These are phyloP conservation scores for Scelioninae gen. 1 DNA, from an alignment of 2,888 invertebrate species.

Conservation along the genomic window DNA sequence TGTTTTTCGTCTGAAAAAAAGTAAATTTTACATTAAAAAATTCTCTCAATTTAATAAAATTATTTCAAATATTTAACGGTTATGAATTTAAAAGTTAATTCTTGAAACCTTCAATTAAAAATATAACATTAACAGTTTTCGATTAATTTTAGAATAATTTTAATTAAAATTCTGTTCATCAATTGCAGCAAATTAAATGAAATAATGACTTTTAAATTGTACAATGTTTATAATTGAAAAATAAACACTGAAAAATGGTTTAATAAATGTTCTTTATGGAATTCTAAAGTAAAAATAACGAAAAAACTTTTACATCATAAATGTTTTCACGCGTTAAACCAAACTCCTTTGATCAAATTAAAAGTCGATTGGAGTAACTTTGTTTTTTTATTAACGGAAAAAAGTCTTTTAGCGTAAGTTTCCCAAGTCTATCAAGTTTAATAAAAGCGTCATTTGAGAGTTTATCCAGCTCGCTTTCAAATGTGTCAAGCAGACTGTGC, in stretches of 20 bases:
- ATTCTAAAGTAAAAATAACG: not conserved
- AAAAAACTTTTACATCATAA: slow-evolving; percentile 13
- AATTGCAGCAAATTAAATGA: no score
- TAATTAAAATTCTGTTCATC: no score
- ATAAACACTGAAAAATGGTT: no score
- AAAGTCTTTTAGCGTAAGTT: slow-evolving; percentile 23
- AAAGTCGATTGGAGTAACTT: slow-evolving; percentile 28
- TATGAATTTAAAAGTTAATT: no score
- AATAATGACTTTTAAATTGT: no score
- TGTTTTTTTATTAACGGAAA: slow-evolving; percentile 25
- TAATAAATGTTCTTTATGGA: not conserved
- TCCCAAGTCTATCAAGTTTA: slow-evolving; percentile 36
- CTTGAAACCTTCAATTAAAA: no score
- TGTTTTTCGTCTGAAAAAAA: not conserved
- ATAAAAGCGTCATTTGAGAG: slow-evolving; percentile 45
- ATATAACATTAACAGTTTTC: no score
- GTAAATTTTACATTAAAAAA: not conserved
- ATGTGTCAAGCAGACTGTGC: slow-evolving; percentile 40
- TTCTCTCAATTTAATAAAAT: not conserved
- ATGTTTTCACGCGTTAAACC: not conserved
- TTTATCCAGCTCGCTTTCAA: slow-evolving; percentile 46
- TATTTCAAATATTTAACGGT: no score
- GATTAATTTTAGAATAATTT: no score
- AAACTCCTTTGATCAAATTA: slow-evolving; percentile 22
- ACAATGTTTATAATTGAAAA: no score